phyloP scores from a whole-genome alignment of 1,140 invertebrate genomes.

The Macrotrachela quadricornifera region DNA sequence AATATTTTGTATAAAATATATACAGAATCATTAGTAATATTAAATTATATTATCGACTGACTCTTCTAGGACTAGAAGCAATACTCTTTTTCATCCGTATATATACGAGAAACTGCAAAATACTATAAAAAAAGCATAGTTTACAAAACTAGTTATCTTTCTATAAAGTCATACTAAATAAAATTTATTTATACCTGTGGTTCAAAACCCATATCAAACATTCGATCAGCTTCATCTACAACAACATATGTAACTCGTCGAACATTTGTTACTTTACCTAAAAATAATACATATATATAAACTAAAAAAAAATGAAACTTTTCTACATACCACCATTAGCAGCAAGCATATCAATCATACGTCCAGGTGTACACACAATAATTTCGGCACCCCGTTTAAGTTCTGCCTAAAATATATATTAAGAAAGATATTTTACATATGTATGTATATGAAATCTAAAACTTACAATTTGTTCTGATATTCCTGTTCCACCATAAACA shows the following conservation, averaged over 20 bases:
- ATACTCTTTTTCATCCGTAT: no score
- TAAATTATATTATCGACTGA: no score
- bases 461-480: constrained; percentile 69
- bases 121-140: no score
- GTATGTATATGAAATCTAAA: no score
- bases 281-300: constrained; percentile 14
- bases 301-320: constrained; percentile 1
- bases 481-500: constrained; percentile 93
- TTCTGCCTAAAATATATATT: constrained; percentile 42
- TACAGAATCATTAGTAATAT: no score
- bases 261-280: constrained; percentile 75
- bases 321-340: constrained; percentile 54
- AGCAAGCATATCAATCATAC: constrained; percentile 99
- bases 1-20: no score
- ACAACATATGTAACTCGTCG: constrained; percentile 84
- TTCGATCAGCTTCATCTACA: constrained; percentile 90
- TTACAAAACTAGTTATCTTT: no score
- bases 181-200: constrained; percentile 50
- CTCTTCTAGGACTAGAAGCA: no score
- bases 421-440: no score
- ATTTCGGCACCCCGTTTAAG: constrained; percentile 91
- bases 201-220: constrained; percentile 99
- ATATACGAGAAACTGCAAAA: no score
- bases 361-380: constrained; percentile 90
- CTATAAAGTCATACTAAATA: no score